phyloP scores from a whole-genome alignment of 1,140 invertebrate species.

The Lepidurus couesii region DNA sequence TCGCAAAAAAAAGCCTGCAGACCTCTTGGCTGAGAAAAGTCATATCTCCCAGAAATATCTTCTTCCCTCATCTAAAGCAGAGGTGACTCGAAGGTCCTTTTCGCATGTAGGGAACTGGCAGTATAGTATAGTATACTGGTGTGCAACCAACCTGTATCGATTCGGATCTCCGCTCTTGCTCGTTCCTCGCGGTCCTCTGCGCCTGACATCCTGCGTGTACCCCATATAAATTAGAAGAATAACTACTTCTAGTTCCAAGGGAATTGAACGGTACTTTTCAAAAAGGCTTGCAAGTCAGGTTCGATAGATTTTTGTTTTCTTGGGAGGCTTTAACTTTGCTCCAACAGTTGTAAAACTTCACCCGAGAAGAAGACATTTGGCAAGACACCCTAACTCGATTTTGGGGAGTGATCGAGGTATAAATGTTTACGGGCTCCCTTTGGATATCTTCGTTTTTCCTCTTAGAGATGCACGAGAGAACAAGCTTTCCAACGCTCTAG shows the following conservation, averaged over 20 bases:
- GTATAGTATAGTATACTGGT: neutral
- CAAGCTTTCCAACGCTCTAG: neutral
- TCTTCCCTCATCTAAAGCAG: neutral
- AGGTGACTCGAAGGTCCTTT: constrained; percentile 18
- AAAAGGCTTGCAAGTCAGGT: neutral
- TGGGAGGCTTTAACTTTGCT: neutral
- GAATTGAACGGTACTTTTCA: no score
- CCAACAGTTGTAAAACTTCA: constrained; percentile 11
- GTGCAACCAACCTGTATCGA: neutral
- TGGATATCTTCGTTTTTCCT: neutral
- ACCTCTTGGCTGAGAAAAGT: neutral
- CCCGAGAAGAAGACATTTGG: neutral
- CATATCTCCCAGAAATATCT: constrained; percentile 9
- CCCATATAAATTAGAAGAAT: neutral
- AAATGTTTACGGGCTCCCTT: neutral
- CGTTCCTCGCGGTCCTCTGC: neutral
- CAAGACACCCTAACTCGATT: neutral
- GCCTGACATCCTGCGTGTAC: neutral
- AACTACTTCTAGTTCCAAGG: no score
- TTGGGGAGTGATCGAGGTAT: neutral
- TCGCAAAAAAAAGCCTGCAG: neutral
- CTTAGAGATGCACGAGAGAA: neutral
- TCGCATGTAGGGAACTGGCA: neutral
- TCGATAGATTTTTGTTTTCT: neutral
- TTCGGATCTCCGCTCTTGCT: neutral